These are phyloP conservation scores for Siniperca obscura DNA, from an alignment of 2,797 vertebrate species.

Conservation along the genomic window DNA sequence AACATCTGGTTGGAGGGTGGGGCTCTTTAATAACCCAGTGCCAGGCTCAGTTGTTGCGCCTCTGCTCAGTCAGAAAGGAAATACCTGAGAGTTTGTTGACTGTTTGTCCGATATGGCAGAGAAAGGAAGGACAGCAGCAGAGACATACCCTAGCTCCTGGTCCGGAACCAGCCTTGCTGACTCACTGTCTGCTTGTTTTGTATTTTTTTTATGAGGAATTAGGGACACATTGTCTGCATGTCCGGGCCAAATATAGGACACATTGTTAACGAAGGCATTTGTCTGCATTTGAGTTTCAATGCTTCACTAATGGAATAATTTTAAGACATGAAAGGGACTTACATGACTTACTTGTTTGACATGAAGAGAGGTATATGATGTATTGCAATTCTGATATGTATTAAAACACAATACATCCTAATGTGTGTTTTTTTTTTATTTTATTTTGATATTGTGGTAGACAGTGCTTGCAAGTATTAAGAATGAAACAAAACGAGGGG, in stretches of 20 bases:
- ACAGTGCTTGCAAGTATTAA: neutral
- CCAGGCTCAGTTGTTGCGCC: conserved; percentile 41
- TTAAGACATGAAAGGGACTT: neutral
- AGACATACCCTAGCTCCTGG: conserved; percentile 41
- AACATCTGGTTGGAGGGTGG: conserved; percentile 67
- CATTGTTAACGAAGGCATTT: conserved; percentile 40
- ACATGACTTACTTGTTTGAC: neutral
- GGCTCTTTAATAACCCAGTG: conserved; percentile 52
- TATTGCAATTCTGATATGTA: neutral
- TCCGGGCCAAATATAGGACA: conserved; percentile 37
- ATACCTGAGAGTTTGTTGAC: conserved; percentile 63
- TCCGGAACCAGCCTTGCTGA: conserved; percentile 56
- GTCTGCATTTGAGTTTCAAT: conserved; percentile 41
- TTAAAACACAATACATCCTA: neutral
- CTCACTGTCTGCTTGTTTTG: conserved; percentile 58
- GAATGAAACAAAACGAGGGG: neutral
- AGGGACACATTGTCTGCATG: conserved; percentile 55
- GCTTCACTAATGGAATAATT: conserved; percentile 14
- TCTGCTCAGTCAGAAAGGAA: conserved; percentile 59
- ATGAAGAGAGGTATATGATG: neutral
- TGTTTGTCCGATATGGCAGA: conserved; percentile 87
- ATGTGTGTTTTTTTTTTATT: neutral
- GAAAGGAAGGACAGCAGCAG: conserved; percentile 56
- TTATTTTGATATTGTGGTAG: neutral
- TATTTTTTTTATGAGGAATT: conserved; percentile 47